Conservation (phyloP, 2,797 vertebrate species). For the Artibeus jamaicensis region DNA sequence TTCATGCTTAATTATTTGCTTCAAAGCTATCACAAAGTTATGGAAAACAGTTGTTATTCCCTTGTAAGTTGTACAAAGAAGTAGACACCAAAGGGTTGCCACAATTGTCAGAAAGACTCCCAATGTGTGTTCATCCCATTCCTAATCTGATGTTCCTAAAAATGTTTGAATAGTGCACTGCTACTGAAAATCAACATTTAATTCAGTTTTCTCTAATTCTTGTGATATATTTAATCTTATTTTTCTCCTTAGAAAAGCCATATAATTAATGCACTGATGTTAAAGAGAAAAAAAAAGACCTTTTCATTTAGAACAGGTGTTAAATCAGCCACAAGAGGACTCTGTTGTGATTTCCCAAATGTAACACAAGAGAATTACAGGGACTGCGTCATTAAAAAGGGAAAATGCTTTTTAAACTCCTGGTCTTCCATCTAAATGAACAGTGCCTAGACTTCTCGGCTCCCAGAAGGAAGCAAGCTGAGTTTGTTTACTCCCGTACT, state of each 20-base stretch:
- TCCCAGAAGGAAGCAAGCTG: slow-evolving; percentile 65
- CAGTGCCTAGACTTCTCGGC: slow-evolving; percentile 44
- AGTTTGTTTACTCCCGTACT: slow-evolving; percentile 52
- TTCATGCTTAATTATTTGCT: background rate
- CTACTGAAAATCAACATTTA: background rate
- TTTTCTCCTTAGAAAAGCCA: background rate
- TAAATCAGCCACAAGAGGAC: slow-evolving; percentile 69
- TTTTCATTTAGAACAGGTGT: slow-evolving; percentile 51
- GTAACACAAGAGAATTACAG: slow-evolving; percentile 40
- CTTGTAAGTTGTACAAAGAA: background rate
- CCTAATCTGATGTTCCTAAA: background rate
- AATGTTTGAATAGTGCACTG: rapidly evolving
- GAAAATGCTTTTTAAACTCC: slow-evolving; percentile 53
- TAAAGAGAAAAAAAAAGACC: background rate
- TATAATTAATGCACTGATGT: background rate
- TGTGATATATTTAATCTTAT: background rate
- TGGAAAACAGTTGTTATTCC: background rate
- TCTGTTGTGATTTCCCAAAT: slow-evolving; percentile 4
- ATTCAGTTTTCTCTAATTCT: background rate
- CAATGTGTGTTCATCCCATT: rapidly evolving
- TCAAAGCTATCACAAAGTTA: background rate
- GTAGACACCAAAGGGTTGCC: background rate
- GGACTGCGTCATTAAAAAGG: slow-evolving; percentile 47
- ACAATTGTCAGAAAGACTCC: background rate
- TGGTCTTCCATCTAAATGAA: slow-evolving; percentile 58